phyloP scores from a whole-genome alignment of 2,113 vertebrate genomes.

The Engystomops pustulosus region DNA sequence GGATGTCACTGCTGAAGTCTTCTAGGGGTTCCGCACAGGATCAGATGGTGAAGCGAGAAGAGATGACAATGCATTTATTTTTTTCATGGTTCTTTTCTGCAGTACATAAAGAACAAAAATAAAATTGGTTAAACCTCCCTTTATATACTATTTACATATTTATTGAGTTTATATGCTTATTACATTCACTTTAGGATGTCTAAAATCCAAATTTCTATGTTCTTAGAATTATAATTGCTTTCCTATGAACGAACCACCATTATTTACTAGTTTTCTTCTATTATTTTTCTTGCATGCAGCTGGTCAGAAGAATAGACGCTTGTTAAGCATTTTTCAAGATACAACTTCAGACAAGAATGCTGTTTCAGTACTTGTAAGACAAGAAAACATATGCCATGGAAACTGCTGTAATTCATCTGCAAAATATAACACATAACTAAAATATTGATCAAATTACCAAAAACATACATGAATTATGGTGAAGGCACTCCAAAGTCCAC shows the following conservation, averaged over 20 bases:
- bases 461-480: no score
- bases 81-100: no score
- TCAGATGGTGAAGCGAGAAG: no score
- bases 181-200: no score
- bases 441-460: not conserved
- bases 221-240: not conserved
- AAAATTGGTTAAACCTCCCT: no score
- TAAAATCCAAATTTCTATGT: not conserved
- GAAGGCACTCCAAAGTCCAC: no score
- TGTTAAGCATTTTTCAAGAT: constrained; percentile 36
- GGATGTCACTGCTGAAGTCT: no score
- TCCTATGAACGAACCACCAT: not conserved
- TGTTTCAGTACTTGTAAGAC: constrained; percentile 4
- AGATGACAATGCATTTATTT: no score
- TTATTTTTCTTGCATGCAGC: constrained; percentile 12
- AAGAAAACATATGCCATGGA: constrained; percentile 22
- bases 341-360: not conserved
- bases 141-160: no score
- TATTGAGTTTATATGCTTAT: no score
- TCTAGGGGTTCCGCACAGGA: no score
- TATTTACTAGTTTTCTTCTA: not conserved
- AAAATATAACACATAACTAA: not conserved
- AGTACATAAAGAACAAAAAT: no score
- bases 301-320: constrained; percentile 33
- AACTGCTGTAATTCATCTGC: not conserved